Base-by-base conservation (phyloP, 2,797 vertebrate species). In the Eidolon dupreanum region DNA sequence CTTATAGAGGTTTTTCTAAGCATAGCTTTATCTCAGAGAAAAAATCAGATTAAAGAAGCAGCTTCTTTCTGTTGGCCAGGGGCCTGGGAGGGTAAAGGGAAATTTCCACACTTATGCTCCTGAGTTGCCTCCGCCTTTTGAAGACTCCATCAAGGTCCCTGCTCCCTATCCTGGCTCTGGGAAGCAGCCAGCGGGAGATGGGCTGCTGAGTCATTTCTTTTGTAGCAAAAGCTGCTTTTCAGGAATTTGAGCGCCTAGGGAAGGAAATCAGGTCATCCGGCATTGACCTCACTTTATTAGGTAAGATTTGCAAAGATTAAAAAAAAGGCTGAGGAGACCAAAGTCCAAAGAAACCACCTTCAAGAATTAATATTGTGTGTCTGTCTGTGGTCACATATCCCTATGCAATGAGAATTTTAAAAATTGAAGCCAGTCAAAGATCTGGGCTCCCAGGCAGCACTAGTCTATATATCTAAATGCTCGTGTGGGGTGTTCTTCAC, bases 21-120 rank as follows among this genome's bases (percentile, higher is more conserved):
- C 93, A 79, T 63, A 55, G n/a, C 63, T 97, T 93, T 83, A 65
- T 88, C 77, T 97, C 46, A 86, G 17, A 49, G 82, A 36, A 79
- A 90, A 75, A 41, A 10, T 68, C 11, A 43, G 12, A 38, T 70
- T 33, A 55, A 71, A 57, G 63, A 31, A 41, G 33, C 33, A 38
- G 22, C 22, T 33, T 74, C 28, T 36, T 31, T 78, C 26, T 41
- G 2, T 28, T 49, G 71, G 57, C 73, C 33, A 26, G 74, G 28
- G 83, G 8, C 68, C 65, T 38, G 22, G n/a, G 74, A 61, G 17
- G 11, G 11, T 36, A n/a, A 74, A 57, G 19, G 36, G 33, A 49
- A 46, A 1, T 68, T 85, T 73, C 46, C 3, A 2, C 19, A 0
- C 6, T 20, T 20, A 28, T 38, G 59, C 63, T 74, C 6, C 86